Base-by-base conservation (phyloP, 2,113 vertebrate species). In the Dasypus novemcinctus region DNA sequence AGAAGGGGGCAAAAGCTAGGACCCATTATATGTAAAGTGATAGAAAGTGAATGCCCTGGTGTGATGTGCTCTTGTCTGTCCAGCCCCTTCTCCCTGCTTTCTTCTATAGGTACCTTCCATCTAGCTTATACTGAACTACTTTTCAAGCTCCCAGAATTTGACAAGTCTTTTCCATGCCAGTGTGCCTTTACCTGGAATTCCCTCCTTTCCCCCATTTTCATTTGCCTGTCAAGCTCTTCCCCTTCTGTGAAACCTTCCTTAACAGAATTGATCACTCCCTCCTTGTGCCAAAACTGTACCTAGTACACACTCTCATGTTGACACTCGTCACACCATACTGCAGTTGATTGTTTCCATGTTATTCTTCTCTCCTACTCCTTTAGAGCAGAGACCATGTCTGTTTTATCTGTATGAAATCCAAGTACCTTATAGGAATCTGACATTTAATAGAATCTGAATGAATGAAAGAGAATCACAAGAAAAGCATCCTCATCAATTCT, bases 401-500 rank as follows among this genome's bases (percentile, higher is more conserved):
- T 85, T 78, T 89, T 68, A 13, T 86, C 78, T 91, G 68, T 81
- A 29, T 43, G 14, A 94, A 93, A 18, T 94, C 43, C 20, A 66
- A 27, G 52, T 90, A 83, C 69, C n/a, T 93, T 27, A 31, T 78
- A 76, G 76, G n/a, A 74, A 68, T 54, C 79, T 79, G 61, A 68
- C 41, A n/a, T 69, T 81, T 81, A 90, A n/a, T 80, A 92, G 49
- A 68, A 96, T 21, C 46, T 75, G 36, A 93, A 38, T 46, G 49
- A 91, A 88, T 87, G 33, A 84, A 85, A 93, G 82, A 87, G 31
- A 91, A 36, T 86, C 81, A 93, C n/a, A 63, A 84, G 83, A 46
- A 82, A 76, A 89, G 43, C 29, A 12, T 87, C 76, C 15, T 59
- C 8, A 17, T 17, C 20, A 38, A 76, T 81, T 95, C 54, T 84